phyloP scores from a whole-genome alignment of 2,797 vertebrate genomes.

The Amazona finschi region DNA sequence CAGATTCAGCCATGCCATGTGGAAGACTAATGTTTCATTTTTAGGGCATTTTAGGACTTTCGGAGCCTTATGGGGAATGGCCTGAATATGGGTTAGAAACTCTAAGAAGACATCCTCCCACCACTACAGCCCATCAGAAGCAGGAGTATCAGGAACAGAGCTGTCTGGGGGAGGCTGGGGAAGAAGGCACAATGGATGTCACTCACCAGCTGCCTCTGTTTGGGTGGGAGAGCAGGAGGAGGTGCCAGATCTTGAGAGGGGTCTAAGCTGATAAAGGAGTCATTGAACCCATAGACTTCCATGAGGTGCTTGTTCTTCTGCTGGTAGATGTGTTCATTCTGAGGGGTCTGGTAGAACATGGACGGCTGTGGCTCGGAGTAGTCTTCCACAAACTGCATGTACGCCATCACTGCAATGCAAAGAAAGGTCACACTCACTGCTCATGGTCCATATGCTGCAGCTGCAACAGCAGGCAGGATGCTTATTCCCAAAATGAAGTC shows the following conservation, averaged over 20 bases:
- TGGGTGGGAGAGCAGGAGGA: conserved; percentile 92
- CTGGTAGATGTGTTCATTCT: conserved; percentile 96
- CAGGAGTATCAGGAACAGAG: background rate
- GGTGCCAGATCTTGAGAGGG: conserved; percentile 83
- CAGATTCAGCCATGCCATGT: background rate
- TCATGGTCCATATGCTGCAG: background rate
- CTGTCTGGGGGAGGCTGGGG: background rate
- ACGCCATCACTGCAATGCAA: conserved; percentile 86
- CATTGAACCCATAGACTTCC: conserved; percentile 93
- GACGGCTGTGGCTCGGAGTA: conserved; percentile 98
- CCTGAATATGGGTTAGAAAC: background rate
- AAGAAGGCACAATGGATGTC: background rate
- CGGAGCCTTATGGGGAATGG: background rate
- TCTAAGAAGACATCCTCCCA: background rate
- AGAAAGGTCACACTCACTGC: background rate
- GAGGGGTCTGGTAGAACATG: conserved; percentile 97
- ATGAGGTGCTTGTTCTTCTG: conserved; percentile 94
- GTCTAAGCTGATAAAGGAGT: conserved; percentile 87
- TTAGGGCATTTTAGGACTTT: conserved; percentile 5
- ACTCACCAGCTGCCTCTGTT: conserved; percentile 96
- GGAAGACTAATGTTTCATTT: background rate
- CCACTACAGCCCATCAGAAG: background rate
- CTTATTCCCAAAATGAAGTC: background rate
- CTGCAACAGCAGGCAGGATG: background rate
- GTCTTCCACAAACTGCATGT: conserved; percentile 98